Evolutionary conservation across 2,113 vertebrate species (phyloP).

Genomic region (Ailuropoda melanoleuca): DNA sequence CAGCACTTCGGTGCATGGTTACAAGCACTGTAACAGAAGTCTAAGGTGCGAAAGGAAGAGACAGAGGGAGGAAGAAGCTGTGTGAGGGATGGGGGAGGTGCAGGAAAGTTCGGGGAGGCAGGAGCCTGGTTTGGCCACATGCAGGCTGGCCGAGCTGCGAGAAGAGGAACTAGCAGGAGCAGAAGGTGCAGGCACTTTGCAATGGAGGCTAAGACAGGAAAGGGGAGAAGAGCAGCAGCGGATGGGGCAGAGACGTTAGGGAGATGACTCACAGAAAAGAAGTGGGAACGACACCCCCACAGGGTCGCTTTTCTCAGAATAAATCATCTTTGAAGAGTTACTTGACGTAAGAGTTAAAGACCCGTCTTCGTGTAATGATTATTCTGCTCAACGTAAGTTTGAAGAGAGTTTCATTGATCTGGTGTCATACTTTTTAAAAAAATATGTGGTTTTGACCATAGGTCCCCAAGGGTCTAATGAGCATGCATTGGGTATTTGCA

Average conservation of each 20-base stretch:
- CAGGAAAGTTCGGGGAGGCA: not conserved
- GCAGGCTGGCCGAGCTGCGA: not conserved
- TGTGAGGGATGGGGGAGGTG: too few relatives aligned
- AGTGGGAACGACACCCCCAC: not conserved
- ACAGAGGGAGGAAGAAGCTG: not conserved
- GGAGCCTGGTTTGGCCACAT: too few relatives aligned
- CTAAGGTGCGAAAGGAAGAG: not conserved
- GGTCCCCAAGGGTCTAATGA: not conserved
- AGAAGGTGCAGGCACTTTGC: not conserved
- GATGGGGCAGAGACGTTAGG: not conserved
- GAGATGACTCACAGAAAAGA: not conserved
- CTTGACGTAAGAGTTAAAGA: not conserved
- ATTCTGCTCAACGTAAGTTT: not conserved
- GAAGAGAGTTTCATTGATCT: not conserved
- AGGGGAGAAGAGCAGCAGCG: too few relatives aligned
- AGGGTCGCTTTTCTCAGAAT: accelerated
- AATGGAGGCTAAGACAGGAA: too few relatives aligned
- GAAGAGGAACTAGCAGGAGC: not conserved
- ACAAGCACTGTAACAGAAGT: not conserved
- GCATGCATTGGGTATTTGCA: not conserved
- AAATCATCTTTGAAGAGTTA: not conserved
- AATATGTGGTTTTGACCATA: not conserved
- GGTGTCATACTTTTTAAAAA: not conserved
- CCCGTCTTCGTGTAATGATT: not conserved
- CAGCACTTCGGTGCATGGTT: not conserved